Conservation (phyloP, 2,113 vertebrate genomes). For the Hucho hucho region DNA sequence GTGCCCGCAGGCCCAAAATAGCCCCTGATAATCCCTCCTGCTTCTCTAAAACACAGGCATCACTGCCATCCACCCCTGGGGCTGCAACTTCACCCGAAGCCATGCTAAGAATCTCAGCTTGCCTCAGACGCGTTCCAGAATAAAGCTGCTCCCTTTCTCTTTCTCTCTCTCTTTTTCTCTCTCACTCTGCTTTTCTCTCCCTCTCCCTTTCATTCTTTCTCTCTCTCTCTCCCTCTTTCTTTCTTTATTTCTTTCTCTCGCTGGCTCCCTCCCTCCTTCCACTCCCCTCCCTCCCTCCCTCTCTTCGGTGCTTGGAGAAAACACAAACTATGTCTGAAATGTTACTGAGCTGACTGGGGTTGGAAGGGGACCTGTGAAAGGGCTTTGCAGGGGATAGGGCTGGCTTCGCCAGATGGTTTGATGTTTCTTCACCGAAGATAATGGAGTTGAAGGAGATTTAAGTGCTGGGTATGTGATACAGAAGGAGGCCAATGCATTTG, state of each 20-base stretch:
- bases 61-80: conserved; percentile 45
- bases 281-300: not conserved
- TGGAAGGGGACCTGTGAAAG: not conserved
- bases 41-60: conserved; percentile 51
- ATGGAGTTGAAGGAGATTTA: not conserved
- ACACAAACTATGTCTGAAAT: conserved; percentile 54
- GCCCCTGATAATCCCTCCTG: conserved; percentile 55
- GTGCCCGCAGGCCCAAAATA: conserved; percentile 61
- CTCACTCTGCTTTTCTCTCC: not conserved
- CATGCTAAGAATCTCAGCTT: conserved; percentile 59
- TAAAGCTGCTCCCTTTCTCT: conserved; percentile 31
- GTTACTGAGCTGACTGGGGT: conserved; percentile 29
- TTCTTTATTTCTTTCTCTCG: not conserved
- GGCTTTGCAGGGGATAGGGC: not conserved
- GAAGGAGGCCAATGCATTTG: too few relatives aligned
- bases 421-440: not conserved
- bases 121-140: conserved; percentile 51
- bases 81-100: conserved; percentile 33
- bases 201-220: not conserved
- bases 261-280: not conserved
- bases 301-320: conserved; percentile 56
- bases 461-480: not conserved
- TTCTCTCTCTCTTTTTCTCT: not conserved
- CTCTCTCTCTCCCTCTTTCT: not conserved
- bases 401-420: not conserved